Base-by-base conservation (phyloP, 2,888 invertebrate species). In the Drosophila neutralis region DNA sequence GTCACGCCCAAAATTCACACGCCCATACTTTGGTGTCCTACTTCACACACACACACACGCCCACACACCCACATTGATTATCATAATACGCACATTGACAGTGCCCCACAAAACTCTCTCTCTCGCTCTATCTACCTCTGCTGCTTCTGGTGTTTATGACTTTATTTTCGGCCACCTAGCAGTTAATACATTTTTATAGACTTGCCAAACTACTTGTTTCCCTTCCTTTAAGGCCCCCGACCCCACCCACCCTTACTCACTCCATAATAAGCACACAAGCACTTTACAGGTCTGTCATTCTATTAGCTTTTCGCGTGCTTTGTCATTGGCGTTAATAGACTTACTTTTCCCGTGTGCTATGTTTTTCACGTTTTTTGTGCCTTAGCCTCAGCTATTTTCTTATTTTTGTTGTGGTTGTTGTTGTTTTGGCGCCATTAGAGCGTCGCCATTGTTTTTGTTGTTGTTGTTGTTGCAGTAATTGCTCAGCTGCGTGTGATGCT, bases 251-350 rank as follows among this genome's bases (percentile, higher is more conserved):
- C 3, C 36, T 18, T 49, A 13, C 8, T 11, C 57, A 13, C 36
- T n/a, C 31, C n/a, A 42, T 10, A 5, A 29, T 15, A 29, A 21
- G n/a, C 45, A 38, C n/a, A 33, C 45, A 49, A 71, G 79, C 72
- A 78, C 82, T 84, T 82, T 70, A 70, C 63, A 67, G 71, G 73
- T 73, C 72, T 76, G 82, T 82, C 72, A 90, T 87, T 79, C 90
- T 87, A 90, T 87, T 89, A 90, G 87, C 85, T 90, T 90, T 90
- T 90, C 87, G 90, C 87, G 89, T 87, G 82, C 84, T 84, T 82
- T 87, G 87, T 90, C 90, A 89, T 87, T 82, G 89, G 82, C 69
- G 87, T 89, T 87, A 87, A 87, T 87, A 90, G 90, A 90, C 90
- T 84, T 89, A 82, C 82, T 84, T 90, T 80, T 68, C 64, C 73